A percentile compares a stretch with the other conserved stretches of the same genome.
Conservation (phyloP, 2,888 invertebrate genomes). For the Ichneumoninae sp. region DNA sequence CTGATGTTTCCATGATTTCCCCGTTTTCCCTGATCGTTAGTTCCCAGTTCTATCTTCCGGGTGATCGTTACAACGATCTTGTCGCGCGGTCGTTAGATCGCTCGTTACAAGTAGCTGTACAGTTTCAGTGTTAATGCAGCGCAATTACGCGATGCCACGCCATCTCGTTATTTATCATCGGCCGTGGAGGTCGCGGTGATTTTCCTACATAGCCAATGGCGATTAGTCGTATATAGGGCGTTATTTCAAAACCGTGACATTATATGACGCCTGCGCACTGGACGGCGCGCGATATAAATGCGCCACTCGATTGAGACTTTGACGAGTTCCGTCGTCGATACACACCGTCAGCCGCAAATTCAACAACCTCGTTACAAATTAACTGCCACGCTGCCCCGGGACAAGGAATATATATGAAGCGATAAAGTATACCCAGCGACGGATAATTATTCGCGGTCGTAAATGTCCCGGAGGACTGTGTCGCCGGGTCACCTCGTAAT, state of each 20-base stretch:
- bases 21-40: background rate
- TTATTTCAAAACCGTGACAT: conserved; percentile 51
- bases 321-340: conserved; percentile 1
- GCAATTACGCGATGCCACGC: conserved; percentile 39
- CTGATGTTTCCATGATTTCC: background rate
- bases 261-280: conserved; percentile 43
- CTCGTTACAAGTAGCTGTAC: background rate
- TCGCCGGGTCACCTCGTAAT: conserved; percentile 41
- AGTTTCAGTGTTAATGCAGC: conserved; percentile 6
- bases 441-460: conserved; percentile 39
- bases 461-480: conserved; percentile 24
- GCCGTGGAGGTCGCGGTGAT: conserved; percentile 45
- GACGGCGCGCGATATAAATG: background rate
- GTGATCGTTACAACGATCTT: background rate
- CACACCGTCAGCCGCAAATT: conserved; percentile 18
- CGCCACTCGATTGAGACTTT: background rate
- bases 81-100: conserved; percentile 1
- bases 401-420: conserved; percentile 1
- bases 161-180: conserved; percentile 58
- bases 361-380: conserved; percentile 40
- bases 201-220: conserved; percentile 59
- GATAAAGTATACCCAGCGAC: conserved; percentile 32
- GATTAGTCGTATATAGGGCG: conserved; percentile 44
- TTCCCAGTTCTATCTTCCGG: background rate
- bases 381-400: conserved; percentile 20